Evolutionary conservation across 1,140 invertebrate genomes (phyloP), one percentile per base, ranked within the genome.

Genomic region (Caenorhabditis remanei): DNA sequence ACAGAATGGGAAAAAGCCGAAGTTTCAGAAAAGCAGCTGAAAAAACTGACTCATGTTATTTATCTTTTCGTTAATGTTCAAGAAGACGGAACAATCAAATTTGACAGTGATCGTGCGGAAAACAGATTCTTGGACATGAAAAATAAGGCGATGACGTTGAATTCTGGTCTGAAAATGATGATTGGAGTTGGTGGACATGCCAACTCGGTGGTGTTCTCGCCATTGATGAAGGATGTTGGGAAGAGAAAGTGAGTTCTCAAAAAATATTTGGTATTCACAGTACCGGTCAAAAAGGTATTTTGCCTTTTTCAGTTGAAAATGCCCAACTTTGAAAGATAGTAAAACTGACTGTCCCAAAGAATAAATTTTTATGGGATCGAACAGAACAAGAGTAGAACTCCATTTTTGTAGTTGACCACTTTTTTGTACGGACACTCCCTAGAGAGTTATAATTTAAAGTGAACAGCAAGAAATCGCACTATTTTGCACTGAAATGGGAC

Each of bases 151-250:
- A 43, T 7, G 4, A 32, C 46, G 4, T 9, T 79, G 32, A 67
- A 85, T 11, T 19, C 50, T 16, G 65, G 16, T 14, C 82, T 53
- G 65, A 91, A 24, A 90, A 86, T 91, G 14, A 21, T 90, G n/a
- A 90, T 91, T 71, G 91, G 90, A n/a, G 50, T 91, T 50, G 91
- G 91, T 32, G 91, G 91, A n/a, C 92, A 91, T 90, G 90, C 90
- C 0, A 90, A 92, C 48, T 90, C 89, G 13, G 46, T 91, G 75
- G 79, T 90, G 55, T 91, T 91, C 63, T 86, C 88, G 21, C 9
- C 53, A 11, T 32, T 91, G 16, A 61, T 71, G 14, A 19, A 86
- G 32, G 83, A 89, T 50, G 40, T 40, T 58, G 40, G 50, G 46
- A 63, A 84, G 9, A 71, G 90, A 82, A 82, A 63, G 41, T 82